Conservation (phyloP, 2,797 vertebrate species). For the Anisognathus igniventris region DNA sequence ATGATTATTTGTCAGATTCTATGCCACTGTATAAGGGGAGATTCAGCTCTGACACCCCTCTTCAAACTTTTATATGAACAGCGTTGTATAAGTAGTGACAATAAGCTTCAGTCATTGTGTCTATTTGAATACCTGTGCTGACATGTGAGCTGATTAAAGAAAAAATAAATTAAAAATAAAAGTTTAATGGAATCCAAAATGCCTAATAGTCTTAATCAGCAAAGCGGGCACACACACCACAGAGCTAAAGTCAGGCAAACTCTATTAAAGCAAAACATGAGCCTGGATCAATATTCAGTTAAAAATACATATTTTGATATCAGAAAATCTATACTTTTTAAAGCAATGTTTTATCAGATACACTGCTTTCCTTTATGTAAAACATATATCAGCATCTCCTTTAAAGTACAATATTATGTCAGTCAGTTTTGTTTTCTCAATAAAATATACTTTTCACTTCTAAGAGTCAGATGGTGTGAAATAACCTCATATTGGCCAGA, state of each 20-base stretch:
- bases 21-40: accelerated
- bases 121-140: background rate
- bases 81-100: background rate
- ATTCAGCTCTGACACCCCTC: background rate
- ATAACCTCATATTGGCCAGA: background rate
- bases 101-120: background rate
- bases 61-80: background rate
- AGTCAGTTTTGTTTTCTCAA: background rate
- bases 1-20: background rate
- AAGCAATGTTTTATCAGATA: background rate
- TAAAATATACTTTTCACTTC: background rate
- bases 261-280: background rate
- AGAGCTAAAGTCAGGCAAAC: background rate
- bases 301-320: background rate
- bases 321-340: background rate
- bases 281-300: background rate
- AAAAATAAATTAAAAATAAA: background rate
- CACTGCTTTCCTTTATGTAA: background rate
- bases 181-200: background rate
- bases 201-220: background rate
- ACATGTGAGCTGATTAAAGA: background rate
- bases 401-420: background rate
- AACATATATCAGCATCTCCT: background rate
- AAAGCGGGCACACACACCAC: background rate
- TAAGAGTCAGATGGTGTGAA: background rate